Percentiles rank a stretch among this genome's conserved stretches.
phyloP scores from a whole-genome alignment of 2,113 vertebrate species.

The Ptilorrhoa leucosticta region DNA sequence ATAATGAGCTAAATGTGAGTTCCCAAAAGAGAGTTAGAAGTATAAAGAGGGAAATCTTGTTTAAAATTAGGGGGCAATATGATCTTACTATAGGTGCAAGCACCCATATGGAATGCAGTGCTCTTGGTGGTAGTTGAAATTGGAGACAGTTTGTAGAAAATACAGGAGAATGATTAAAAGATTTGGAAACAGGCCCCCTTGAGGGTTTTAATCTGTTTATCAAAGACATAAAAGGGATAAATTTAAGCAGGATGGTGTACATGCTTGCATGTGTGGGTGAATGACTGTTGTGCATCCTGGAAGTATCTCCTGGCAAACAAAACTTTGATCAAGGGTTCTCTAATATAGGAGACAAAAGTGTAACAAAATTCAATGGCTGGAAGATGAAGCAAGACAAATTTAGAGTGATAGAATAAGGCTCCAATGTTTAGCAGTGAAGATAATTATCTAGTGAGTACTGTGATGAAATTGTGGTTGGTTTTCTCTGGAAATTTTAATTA shows the following conservation, averaged over 20 bases:
- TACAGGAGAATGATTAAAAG: neutral
- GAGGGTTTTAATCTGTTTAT: constrained; percentile 12
- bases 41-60: neutral
- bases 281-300: neutral
- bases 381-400: constrained; percentile 17
- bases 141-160: neutral
- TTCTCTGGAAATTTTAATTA: neutral
- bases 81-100: neutral
- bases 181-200: neutral
- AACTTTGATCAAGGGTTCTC: constrained; percentile 32
- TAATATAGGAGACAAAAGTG: neutral
- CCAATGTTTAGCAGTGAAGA: neutral
- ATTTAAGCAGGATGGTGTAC: neutral
- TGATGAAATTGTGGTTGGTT: neutral
- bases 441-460: neutral
- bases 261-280: neutral
- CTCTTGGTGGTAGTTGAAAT: neutral
- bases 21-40: neutral
- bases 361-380: neutral
- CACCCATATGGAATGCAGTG: neutral
- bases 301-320: constrained; percentile 25
- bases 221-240: constrained; percentile 21
- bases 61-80: neutral
- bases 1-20: neutral
- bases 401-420: neutral